Percentiles rank a stretch among this genome's conserved stretches.
phyloP scores from a whole-genome alignment of 2,113 vertebrate genomes.

The Hyperopisus bebe region DNA sequence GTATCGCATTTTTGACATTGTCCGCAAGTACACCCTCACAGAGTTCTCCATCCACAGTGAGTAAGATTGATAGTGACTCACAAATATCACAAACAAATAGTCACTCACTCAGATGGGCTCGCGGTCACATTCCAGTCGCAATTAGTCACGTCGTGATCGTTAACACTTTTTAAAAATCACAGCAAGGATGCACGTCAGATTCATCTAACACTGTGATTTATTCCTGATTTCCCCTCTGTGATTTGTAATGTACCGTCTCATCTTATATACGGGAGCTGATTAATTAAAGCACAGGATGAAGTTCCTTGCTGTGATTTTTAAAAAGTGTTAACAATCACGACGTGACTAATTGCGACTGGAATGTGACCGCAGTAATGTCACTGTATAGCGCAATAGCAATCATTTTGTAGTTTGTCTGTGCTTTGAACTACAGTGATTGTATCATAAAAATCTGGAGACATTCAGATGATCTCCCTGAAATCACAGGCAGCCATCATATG shows the following conservation, averaged over 20 bases:
- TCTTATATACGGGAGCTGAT: not conserved
- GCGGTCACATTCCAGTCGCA: constrained; percentile 6
- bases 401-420: not conserved
- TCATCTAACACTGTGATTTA: not conserved
- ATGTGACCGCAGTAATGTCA: no score
- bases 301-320: no score
- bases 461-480: not conserved
- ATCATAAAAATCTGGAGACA: not conserved
- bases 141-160: not conserved
- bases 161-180: not conserved
- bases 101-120: not conserved
- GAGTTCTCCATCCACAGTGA: constrained; percentile 73
- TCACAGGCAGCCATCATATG: constrained; percentile 69
- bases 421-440: not conserved
- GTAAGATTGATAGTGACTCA: constrained; percentile 30
- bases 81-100: not conserved
- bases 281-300: not conserved
- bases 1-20: constrained; percentile 62
- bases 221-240: not conserved
- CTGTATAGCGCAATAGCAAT: not conserved
- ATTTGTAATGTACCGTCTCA: not conserved
- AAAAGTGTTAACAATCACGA: no score
- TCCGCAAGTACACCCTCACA: constrained; percentile 64
- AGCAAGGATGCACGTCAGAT: not conserved
- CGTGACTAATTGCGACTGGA: no score